Evolutionary conservation across 1,140 invertebrate species (phyloP).

Genomic region (Orchestia grillus): DNA sequence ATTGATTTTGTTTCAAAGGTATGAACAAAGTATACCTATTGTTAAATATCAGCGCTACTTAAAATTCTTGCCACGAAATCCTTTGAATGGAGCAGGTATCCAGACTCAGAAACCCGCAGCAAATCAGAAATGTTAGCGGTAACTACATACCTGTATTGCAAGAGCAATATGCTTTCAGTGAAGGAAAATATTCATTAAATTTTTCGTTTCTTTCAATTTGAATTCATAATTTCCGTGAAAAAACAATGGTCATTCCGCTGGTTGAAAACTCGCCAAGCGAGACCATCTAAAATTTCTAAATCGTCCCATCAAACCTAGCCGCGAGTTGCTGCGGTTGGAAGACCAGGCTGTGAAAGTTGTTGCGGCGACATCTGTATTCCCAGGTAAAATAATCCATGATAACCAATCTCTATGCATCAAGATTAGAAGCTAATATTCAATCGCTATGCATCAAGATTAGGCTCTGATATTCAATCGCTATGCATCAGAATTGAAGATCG

Average conservation of each 20-base stretch:
- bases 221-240: background rate
- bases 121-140: too few species aligned
- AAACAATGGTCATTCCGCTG: background rate
- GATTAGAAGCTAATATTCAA: background rate
- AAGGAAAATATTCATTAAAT: background rate
- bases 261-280: background rate
- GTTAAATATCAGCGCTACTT: background rate
- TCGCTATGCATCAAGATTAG: background rate
- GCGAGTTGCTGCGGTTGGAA: background rate
- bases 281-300: too few species aligned
- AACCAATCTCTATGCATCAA: background rate
- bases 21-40: background rate
- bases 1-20: background rate
- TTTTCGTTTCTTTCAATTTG: background rate
- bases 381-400: background rate
- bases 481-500: background rate
- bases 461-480: background rate
- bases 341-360: background rate
- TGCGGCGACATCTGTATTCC: background rate
- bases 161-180: background rate
- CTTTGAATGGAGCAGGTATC: too few species aligned
- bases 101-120: too few species aligned
- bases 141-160: too few species aligned
- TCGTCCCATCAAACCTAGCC: background rate
- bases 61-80: too few species aligned